These are phyloP conservation scores for Caenorhabditis sp. DNA, from an alignment of 2,888 invertebrate genomes.

Conservation along the genomic window DNA sequence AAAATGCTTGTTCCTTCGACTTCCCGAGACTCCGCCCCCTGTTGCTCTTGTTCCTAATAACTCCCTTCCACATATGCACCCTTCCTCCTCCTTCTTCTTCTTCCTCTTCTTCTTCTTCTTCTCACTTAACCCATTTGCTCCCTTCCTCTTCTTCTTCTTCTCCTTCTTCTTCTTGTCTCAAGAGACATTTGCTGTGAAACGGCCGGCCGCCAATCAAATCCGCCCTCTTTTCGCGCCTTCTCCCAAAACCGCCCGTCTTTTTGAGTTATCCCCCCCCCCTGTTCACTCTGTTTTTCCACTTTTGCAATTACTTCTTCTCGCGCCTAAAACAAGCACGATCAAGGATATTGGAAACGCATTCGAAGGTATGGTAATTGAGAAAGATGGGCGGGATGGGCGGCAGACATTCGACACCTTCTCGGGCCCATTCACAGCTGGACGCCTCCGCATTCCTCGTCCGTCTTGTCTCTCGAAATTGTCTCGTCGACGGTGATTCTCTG, in stretches of 20 bases:
- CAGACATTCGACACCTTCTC: conserved; percentile 9
- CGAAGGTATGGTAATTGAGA: conserved; percentile 15
- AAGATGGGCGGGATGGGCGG: not conserved
- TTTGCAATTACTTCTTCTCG: not conserved
- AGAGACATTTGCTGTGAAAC: not conserved
- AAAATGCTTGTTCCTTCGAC: too few relatives aligned
- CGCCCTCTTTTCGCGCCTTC: not conserved
- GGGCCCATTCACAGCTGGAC: conserved; percentile 11
- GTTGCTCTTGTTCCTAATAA: too few relatives aligned
- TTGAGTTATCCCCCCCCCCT: too few relatives aligned
- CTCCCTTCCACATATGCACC: too few relatives aligned
- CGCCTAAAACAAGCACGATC: too few relatives aligned
- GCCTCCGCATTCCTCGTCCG: not conserved
- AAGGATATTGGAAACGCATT: not conserved
- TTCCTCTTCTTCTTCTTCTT: not conserved
- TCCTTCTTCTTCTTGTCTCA: not conserved
- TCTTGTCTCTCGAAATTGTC: not conserved
- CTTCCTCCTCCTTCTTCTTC: not conserved
- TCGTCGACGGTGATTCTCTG: too few relatives aligned
- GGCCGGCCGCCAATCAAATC: conserved; percentile 7
- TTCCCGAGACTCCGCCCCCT: too few relatives aligned
- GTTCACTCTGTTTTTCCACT: not conserved
- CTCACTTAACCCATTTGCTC: too few relatives aligned
- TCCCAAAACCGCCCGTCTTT: too few relatives aligned
- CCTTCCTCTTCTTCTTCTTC: not conserved